Evolutionary conservation across 2,797 vertebrate genomes (phyloP), one percentile per base, ranked within the genome.

Genomic region (Arremon brunneinucha): DNA sequence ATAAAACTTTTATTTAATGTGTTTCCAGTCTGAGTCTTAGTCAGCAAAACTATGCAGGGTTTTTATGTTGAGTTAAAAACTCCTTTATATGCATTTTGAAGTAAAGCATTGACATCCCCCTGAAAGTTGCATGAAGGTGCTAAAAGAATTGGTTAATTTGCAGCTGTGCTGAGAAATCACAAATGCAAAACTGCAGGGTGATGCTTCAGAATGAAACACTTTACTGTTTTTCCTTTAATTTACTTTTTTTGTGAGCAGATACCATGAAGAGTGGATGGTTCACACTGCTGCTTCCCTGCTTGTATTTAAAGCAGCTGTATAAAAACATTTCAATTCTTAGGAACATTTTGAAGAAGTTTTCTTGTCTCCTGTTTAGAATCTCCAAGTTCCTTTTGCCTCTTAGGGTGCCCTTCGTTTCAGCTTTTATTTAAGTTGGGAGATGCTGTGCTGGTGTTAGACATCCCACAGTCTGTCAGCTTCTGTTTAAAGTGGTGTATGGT

Each of bases 381-480:
- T 70, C 32, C 37, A 2, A 1, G 60, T n/a, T 92, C 69, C 18
- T 87, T 77, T 91, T 20, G 11, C 44, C 39, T 50, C 43, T 83
- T 37, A 11, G 71, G 49, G 46, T 92, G 75, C 50, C 77, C 81
- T 83, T 91, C 49, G 1, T 89, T 95, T 84, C 74, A 81, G 65
- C 78, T 82, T 79, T 89, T 76, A 20, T 74, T 86, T 81, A 62
- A 87, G 85, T 22, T 44, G 43, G 43, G 64, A 79, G 96, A 81
- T 95, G 82, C 95, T 84, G 70, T 8, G 28, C 62, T 79, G 65
- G 76, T 68, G 63, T 70, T 75, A 50, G 85, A 85, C 91, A 59
- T 91, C 90, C 78, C 56, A 69, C 65, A 93, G 71, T 60, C 90
- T 46, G 14, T 93, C 86, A 90, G 82, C 94, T 94, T 96, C 90